Base-by-base conservation (phyloP, 2,888 invertebrate species). In the Synanthedon vespiformis region DNA sequence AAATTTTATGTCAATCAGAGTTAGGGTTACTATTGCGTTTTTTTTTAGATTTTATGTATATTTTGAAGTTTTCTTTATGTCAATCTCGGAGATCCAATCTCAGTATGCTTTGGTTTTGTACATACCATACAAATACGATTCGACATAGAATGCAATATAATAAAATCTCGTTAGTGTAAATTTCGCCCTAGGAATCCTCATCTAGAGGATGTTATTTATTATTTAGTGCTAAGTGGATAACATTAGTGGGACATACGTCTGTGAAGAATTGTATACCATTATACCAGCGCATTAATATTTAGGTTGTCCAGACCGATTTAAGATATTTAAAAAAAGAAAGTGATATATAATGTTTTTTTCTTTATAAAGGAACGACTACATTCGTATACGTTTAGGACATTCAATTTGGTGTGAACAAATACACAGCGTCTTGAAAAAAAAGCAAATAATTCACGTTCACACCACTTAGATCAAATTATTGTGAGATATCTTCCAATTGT, bases 321-420 rank as follows among this genome's bases (percentile, higher is more conserved):
- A 64, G 75, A 74, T 81, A 77, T 80, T 78, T 76, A 75, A 72
- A 71, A 63, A 65, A 80, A 5, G 22, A 22, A 79, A 71, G 75
- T 75, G 74, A 70, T 71, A 65, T 85, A 78, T 81, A 81, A 78
- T 77, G 77, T 76, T 80, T 78, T 34, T 78, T 80, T 80, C 73
- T 81, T 82, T 74, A 64, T 71, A 83, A 84, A 83, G 84, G 77
- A 77, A 77, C 78, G 69, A 80, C 82, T 88, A 91, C 90, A 91
- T 89, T 90, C 90, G 92, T 92, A 92, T 92, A 92, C 92, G 92
- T 92, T 90, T 91, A 83, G 80, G 68, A 67, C 74, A 68, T 77
- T 76, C 75, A 16, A 48, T 48, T 12, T 48, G 18, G 48, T 48
- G 48, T 48, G 16, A 13, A 44, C 44, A 8, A 12, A 13, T 44